Conservation (phyloP, 2,888 invertebrate species). For the Euplagia quadripunctaria region DNA sequence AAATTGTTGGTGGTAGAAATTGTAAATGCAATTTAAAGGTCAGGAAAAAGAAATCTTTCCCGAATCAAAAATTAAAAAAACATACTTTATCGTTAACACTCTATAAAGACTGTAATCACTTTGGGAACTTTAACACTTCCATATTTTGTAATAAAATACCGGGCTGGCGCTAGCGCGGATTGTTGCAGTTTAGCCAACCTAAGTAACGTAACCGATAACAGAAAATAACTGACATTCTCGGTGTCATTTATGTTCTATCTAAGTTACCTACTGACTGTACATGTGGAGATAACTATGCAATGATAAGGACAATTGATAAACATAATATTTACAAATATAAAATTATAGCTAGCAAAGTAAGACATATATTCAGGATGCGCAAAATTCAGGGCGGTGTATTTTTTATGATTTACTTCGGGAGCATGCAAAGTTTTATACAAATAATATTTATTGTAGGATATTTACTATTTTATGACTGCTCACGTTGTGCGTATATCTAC, state of each 20-base stretch:
- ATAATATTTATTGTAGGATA: too few species aligned
- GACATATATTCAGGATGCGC: not conserved
- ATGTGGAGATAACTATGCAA: not conserved
- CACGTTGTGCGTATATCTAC: too few species aligned
- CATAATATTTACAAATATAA: not conserved
- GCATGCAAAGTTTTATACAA: too few species aligned
- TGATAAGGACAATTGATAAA: not conserved
- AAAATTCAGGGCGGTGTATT: too few species aligned
- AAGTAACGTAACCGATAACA: slow-evolving; percentile 2
- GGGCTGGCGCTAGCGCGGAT: not conserved
- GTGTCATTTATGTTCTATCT: not conserved
- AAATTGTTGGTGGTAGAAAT: not conserved
- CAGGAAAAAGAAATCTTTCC: not conserved
- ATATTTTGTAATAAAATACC: not conserved
- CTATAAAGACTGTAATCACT: not conserved
- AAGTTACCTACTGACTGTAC: not conserved
- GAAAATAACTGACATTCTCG: slow-evolving; percentile 10
- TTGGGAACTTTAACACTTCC: not conserved
- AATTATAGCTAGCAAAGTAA: not conserved
- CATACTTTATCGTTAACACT: not conserved
- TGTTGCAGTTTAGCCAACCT: not conserved
- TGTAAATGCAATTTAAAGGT: not conserved
- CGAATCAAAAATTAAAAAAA: not conserved
- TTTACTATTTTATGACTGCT: too few species aligned
- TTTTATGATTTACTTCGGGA: too few species aligned